Evolutionary conservation across 2,113 vertebrate genomes (phyloP), one percentile per base, ranked within the genome.

Genomic region (Trogon surrucura): DNA sequence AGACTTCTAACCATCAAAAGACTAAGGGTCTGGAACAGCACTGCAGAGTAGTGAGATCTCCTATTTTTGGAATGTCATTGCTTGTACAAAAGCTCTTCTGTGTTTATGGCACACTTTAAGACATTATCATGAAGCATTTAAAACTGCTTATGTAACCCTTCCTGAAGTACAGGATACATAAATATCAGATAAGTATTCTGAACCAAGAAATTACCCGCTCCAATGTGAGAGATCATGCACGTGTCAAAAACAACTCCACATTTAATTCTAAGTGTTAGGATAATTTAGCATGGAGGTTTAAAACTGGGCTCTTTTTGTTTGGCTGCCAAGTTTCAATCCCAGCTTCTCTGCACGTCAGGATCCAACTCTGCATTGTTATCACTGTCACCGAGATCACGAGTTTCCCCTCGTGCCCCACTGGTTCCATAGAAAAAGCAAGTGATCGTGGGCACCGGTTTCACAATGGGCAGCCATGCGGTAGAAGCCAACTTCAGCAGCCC

Each of bases 381-480:
- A 47, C 80, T 82, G 89, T 81, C 88, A 94, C 65, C 0, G 6
- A 93, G 80, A 93, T 93, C 80, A 93, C 83, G 70, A 94, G 95
- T 78, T 96, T 93, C 81, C 80, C 65, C 77, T 95, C 8, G 53
- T 95, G 90, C 85, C 92, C 92, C 69, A 57, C 56, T 87, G 73
- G 32, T 41, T 96, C 82, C 92, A 93, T 34, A 94, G 92, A 93
- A 89, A 95, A 95, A 89, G 66, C 73, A 88, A 95, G 74, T 23
- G 77, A 80, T 29, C 73, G 11, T 54, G 85, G 86, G 86, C 88
- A 84, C n/a, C 2, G 8, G 77, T 51, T 86, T 85, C 80, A 91
- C 69, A 61, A 75, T 25, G 75, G 60, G 90, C 67, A 96, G 77
- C 86, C 80, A 74, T 22, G 88, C 4, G 0, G 80, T 48, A 79